phyloP scores from a whole-genome alignment of 1,140 invertebrate species.

The Leptinotarsa defecta region DNA sequence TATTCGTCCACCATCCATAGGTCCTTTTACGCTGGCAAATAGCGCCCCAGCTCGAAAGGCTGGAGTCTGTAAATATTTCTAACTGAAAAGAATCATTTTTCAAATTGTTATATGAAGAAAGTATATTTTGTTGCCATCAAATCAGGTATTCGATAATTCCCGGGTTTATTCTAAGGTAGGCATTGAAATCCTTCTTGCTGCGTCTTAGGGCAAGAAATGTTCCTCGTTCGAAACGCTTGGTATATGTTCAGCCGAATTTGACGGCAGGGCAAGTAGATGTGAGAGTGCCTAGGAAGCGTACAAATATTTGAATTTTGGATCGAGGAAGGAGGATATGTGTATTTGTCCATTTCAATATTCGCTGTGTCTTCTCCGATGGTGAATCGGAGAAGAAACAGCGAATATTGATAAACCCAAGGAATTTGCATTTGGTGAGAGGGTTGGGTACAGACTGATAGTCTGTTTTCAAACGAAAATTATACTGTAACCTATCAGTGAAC shows the following conservation, averaged over 20 bases:
- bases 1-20: slow-evolving; percentile 37
- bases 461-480: too few relatives aligned
- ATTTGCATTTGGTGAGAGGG: too few relatives aligned
- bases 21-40: slow-evolving; percentile 31
- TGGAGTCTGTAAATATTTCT: slow-evolving; percentile 27
- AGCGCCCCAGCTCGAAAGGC: neutral
- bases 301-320: neutral
- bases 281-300: neutral
- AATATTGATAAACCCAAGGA: slow-evolving; percentile 36
- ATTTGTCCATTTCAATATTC: neutral
- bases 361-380: slow-evolving; percentile 20
- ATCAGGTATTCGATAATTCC: neutral
- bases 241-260: slow-evolving; percentile 21
- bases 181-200: neutral
- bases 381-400: too few relatives aligned
- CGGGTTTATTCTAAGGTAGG: slow-evolving; percentile 10
- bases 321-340: neutral
- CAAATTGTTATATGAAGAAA: neutral
- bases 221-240: slow-evolving; percentile 17
- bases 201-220: slow-evolving; percentile 8
- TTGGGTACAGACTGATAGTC: too few relatives aligned
- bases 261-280: neutral
- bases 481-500: too few relatives aligned
- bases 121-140: slow-evolving; percentile 26
- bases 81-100: slow-evolving; percentile 10